Evolutionary conservation across 2,797 vertebrate genomes (phyloP).

Genomic region (Lacerta agilis): DNA sequence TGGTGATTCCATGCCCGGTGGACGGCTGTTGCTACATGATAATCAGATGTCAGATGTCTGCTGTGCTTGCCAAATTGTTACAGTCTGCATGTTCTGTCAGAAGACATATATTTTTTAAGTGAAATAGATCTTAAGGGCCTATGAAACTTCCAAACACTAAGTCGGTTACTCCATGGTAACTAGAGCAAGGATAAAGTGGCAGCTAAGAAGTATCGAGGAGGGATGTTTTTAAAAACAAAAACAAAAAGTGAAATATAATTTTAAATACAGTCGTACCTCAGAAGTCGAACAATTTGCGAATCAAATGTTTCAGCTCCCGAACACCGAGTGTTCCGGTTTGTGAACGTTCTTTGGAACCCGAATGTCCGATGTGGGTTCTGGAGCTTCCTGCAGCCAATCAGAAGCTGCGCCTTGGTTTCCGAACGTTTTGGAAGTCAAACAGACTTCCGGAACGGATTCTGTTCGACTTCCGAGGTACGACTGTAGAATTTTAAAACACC

Average conservation of each 20-base stretch:
- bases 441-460: background rate
- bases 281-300: too few relatives aligned
- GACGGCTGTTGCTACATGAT: slow-evolving; percentile 54
- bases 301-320: too few relatives aligned
- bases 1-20: slow-evolving; percentile 30
- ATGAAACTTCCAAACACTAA: slow-evolving; percentile 45
- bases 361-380: too few relatives aligned
- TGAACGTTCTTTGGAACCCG: too few relatives aligned
- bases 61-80: slow-evolving; percentile 55
- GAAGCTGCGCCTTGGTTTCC: too few relatives aligned
- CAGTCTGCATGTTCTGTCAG: slow-evolving; percentile 51
- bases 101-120: slow-evolving; percentile 57
- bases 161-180: slow-evolving; percentile 41
- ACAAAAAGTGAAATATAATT: background rate
- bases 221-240: slow-evolving; percentile 17
- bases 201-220: background rate
- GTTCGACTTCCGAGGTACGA: background rate
- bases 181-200: slow-evolving; percentile 34
- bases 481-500: slow-evolving; percentile 12
- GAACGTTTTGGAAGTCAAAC: too few relatives aligned
- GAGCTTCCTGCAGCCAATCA: too few relatives aligned
- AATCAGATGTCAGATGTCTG: slow-evolving; percentile 67
- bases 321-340: too few relatives aligned
- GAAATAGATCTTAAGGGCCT: slow-evolving; percentile 62
- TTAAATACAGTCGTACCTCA: too few relatives aligned